Percentiles rank a stretch among this genome's conserved stretches.
phyloP scores from a whole-genome alignment of 2,113 vertebrate genomes.

The Hydrochoerus hydrochaeris region DNA sequence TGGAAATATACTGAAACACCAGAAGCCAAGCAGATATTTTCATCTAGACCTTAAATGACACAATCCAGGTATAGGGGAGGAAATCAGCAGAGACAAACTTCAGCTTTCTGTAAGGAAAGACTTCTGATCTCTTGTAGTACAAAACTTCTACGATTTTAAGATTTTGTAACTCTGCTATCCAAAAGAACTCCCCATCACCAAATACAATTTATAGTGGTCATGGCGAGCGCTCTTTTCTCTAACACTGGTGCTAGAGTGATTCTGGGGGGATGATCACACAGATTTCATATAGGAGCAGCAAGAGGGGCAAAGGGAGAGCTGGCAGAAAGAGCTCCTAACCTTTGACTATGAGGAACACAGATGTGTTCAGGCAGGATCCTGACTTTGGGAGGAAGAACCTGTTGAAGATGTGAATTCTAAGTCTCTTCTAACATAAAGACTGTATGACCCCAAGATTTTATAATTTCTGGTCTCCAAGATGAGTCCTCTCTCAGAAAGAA shows the following conservation, averaged over 20 bases:
- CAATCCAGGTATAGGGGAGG: not conserved
- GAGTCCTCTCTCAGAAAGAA: not conserved
- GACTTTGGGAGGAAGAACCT: not conserved
- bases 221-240: not conserved
- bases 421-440: not conserved
- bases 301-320: not conserved
- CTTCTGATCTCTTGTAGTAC: not conserved
- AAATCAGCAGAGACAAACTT: not conserved
- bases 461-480: not conserved
- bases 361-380: not conserved
- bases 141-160: not conserved
- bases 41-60: not conserved
- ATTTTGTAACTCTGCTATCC: constrained; percentile 1
- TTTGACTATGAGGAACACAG: not conserved
- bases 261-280: not conserved
- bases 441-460: not conserved
- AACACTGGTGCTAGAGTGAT: not conserved
- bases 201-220: not conserved
- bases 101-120: not conserved
- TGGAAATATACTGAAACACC: not conserved
- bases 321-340: not conserved
- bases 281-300: not conserved
- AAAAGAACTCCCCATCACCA: not conserved
- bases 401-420: not conserved
- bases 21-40: not conserved